Evolutionary conservation across 2,113 vertebrate species (phyloP), one percentile per base, ranked within the genome.

Genomic region (Baryphthengus martii): DNA sequence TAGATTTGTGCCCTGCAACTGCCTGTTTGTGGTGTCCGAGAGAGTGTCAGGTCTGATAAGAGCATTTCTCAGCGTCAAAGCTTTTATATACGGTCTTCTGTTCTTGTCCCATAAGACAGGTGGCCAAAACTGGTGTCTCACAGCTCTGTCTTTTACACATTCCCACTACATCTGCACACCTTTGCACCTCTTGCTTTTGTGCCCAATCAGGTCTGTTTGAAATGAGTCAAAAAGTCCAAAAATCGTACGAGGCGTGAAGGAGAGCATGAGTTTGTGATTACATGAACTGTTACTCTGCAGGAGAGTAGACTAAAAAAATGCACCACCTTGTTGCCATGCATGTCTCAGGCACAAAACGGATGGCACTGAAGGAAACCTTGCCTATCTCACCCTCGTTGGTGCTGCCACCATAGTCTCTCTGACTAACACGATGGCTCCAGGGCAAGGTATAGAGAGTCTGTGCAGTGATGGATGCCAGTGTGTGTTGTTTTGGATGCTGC

Each of bases 381-480:
- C 39, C 44, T 18, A 24, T n/a, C n/a, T n/a, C 4, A 0, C 67
- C 56, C 49, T 66, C 21, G 17, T 24, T 6, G 10, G 15, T 6
- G 8, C 18, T 93, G 20, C 26, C 8, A 3, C 26, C 47, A 20
- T 29, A 31, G 49, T 44, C 47, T 82, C n/a, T 21, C 35, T 76
- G 61, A 28, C 29, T 72, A 31, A 42, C 28, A 45, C 0, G 0
- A 9, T 21, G 29, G 62, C 49, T 85, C 28, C 55, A 49, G 29
- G 44, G 19, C 40, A 53, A 83, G 58, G 67, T 8, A 68, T 53
- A 28, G n/a, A 39, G 47, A 33, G 37, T 40, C 78, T 61, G 0
- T 1, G 4, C 40, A 44, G 53, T 25, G 71, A 79, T 0, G 0
- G 37, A 62, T 42, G 55, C 39, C 24, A 19, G 7, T 73, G 5